phyloP scores from a whole-genome alignment of 2,888 invertebrate genomes.

The Tryphoninae sp. region DNA sequence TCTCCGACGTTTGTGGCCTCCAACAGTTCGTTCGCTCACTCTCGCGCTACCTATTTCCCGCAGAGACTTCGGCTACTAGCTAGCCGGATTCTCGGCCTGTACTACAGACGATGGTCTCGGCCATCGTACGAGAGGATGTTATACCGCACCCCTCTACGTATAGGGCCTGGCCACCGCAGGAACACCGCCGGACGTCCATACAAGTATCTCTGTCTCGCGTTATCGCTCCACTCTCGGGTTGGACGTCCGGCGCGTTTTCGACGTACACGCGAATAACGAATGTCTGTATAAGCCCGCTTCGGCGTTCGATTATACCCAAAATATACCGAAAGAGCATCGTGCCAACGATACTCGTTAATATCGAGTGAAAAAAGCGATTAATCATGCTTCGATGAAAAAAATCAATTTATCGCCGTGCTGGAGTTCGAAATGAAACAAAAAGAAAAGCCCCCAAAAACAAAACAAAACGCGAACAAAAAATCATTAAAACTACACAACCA shows the following conservation, averaged over 20 bases:
- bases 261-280: conserved; percentile 32
- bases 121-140: conserved; percentile 27
- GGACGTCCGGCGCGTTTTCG: conserved; percentile 43
- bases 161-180: conserved; percentile 14
- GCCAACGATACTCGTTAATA: too few relatives aligned
- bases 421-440: conserved; percentile 1
- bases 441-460: background rate
- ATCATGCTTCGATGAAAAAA: conserved; percentile 2
- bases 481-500: background rate
- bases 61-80: conserved; percentile 61
- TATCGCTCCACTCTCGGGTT: conserved; percentile 1
- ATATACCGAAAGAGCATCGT: background rate
- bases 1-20: conserved; percentile 61
- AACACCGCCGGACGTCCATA: conserved; percentile 48
- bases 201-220: background rate
- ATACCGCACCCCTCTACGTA: conserved; percentile 40
- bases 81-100: conserved; percentile 57
- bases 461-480: background rate
- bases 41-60: conserved; percentile 55
- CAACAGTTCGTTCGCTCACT: conserved; percentile 49
- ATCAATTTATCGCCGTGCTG: background rate
- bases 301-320: background rate
- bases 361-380: too few relatives aligned
- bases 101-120: conserved; percentile 51
- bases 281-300: background rate